Evolutionary conservation across 23 tunicate species (phyloP).

Genomic region (Ciona savignyi): DNA sequence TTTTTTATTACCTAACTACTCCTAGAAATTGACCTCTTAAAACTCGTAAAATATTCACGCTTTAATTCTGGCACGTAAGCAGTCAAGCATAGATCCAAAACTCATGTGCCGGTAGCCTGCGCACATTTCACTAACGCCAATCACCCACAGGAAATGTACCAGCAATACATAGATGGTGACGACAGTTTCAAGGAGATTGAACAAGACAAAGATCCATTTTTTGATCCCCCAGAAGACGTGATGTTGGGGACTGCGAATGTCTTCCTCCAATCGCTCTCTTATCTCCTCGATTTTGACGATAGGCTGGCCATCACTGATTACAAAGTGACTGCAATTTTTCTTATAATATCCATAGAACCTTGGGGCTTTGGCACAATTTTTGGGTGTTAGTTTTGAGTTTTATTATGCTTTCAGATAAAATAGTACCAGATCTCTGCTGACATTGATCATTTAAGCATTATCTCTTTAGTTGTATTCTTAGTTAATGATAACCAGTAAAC

Average conservation of each 20-base stretch:
- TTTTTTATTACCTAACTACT: no score
- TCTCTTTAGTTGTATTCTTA: no score
- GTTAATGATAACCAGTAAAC: no score
- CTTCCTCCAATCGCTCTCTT: constrained; percentile 93
- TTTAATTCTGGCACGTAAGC: no score
- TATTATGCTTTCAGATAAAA: no score
- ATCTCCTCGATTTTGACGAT: constrained; percentile 94
- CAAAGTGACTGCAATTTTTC: no score
- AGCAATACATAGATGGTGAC: constrained; percentile 89
- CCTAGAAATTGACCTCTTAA: not conserved
- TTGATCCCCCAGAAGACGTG: constrained; percentile 90
- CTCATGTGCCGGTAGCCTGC: no score
- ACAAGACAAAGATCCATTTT: constrained; percentile 92
- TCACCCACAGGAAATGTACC: constrained; percentile 79
- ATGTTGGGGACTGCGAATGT: constrained; percentile 82
- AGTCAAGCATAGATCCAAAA: no score
- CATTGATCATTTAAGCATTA: no score
- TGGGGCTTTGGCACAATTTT: not conserved
- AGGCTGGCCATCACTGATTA: constrained; percentile 82
- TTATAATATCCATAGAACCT: no score
- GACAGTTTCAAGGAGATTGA: constrained; percentile 57
- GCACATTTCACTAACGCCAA: not conserved
- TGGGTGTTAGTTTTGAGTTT: no score
- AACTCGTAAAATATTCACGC: not conserved
- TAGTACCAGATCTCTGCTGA: no score